phyloP scores from a whole-genome alignment of 2,888 invertebrate genomes.

The Drosophila testacea region DNA sequence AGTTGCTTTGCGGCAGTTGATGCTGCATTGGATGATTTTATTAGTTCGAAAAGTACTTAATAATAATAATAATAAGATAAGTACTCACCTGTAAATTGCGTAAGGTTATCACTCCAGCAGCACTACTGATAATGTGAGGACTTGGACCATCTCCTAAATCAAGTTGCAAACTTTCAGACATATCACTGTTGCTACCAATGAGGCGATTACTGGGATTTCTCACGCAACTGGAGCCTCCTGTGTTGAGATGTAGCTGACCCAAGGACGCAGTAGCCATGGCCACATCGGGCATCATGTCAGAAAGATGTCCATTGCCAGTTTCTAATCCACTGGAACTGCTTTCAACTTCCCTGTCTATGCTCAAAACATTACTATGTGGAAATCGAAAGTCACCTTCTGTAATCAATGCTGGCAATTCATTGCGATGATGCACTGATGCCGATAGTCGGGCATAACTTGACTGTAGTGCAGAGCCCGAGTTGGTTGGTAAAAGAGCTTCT shows the following conservation, averaged over 20 bases:
- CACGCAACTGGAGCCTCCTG: constrained; percentile 43
- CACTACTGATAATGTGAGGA: constrained; percentile 85
- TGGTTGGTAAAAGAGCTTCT: constrained; percentile 57
- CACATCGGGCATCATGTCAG: constrained; percentile 96
- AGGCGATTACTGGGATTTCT: constrained; percentile 31
- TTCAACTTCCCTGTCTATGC: constrained; percentile 87
- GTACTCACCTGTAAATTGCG: constrained; percentile 83
- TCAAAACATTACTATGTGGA: constrained; percentile 76
- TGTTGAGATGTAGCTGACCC: constrained; percentile 88
- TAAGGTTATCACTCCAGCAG: constrained; percentile 78
- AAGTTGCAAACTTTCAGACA: constrained; percentile 88
- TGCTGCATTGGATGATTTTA: constrained; percentile 70
- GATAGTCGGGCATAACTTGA: constrained; percentile 81
- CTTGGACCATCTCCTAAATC: constrained; percentile 93
- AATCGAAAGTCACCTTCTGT: constrained; percentile 87
- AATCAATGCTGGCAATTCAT: constrained; percentile 88
- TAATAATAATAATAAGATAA: background rate
- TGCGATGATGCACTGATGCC: constrained; percentile 85
- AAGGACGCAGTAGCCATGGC: constrained; percentile 94
- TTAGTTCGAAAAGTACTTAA: constrained; percentile 1
- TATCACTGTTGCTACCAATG: constrained; percentile 76
- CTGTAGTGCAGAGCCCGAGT: constrained; percentile 69
- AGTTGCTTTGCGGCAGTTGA: constrained; percentile 83
- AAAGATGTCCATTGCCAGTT: constrained; percentile 89
- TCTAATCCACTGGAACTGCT: constrained; percentile 87